Conservation (phyloP, 1,140 invertebrate species). For the Apocrypta bakeri region DNA sequence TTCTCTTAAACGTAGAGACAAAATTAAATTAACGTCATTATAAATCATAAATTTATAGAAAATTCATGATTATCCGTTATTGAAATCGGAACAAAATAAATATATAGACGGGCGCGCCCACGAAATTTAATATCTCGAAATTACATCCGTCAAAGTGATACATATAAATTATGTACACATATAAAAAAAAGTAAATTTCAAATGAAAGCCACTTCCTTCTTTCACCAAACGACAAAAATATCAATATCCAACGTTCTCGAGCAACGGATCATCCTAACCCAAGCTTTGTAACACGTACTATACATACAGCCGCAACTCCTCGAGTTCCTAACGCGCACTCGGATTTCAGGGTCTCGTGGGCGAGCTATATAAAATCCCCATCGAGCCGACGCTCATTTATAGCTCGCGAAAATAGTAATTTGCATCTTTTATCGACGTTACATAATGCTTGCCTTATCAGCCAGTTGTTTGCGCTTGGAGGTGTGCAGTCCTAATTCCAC, state of each 20-base stretch:
- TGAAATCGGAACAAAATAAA: too few relatives aligned
- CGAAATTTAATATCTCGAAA: too few relatives aligned
- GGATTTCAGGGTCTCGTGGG: slow-evolving; percentile 10
- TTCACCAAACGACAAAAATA: neutral
- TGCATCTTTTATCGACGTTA: neutral
- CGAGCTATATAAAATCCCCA: neutral
- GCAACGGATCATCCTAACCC: neutral
- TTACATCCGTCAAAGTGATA: neutral
- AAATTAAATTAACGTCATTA: too few relatives aligned
- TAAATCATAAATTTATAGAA: too few relatives aligned
- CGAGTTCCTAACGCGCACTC: neutral
- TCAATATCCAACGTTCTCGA: neutral
- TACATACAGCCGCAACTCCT: neutral
- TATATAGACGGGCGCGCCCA: too few relatives aligned
- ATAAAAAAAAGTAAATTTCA: too few relatives aligned
- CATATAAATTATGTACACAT: too few relatives aligned
- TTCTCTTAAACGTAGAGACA: too few relatives aligned
- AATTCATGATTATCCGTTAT: too few relatives aligned
- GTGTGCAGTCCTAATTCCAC: neutral
- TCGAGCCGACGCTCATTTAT: neutral
- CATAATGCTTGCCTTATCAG: neutral
- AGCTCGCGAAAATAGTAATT: slow-evolving; percentile 3
- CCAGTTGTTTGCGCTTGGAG: neutral
- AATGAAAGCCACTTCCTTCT: neutral
- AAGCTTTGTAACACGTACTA: neutral